Evolutionary conservation across 2,797 vertebrate genomes (phyloP), one percentile per base, ranked within the genome.

Genomic region (Microtus agrestis): DNA sequence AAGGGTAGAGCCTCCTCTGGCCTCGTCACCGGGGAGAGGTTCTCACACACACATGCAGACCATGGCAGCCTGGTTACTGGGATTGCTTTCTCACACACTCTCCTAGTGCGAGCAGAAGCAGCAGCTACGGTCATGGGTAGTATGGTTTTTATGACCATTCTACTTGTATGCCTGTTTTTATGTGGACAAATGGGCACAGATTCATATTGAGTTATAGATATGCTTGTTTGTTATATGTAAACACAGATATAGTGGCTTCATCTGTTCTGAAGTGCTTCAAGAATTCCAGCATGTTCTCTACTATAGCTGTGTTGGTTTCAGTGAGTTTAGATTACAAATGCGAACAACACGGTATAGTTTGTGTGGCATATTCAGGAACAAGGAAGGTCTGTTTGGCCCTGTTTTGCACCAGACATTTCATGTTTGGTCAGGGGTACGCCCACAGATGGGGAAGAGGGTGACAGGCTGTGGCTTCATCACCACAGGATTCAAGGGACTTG

Each of bases 401-500:
- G 54, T 84, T 87, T 84, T 61, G 9, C 6, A 17, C 73, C 31
- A 80, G 67, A 82, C 77, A 79, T 65, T 80, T 77, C 82, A 8
- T 2, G 14, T 84, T 76, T 40, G 88, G 65, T 87, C 25, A 80
- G 77, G 56, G 27, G 0, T 5, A 31, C 1, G 10, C 82, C 86
- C 90, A 34, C 65, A 67, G 90, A 87, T 61, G 69, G 91, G 31
- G 14, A 59, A 51, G 85, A 73, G 77, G 85, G 92, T 80, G 95
- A 92, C 88, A 71, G 90, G 69, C 85, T 77, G 71, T 89, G 82
- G 61, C 48, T 27, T 87, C 5, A 1, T 92, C 69, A 59, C 69
- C 96, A 25, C 63, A 89, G 93, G 91, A 54, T 74, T 87, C 94
- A 92, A 61, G 91, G 82, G 74, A 93, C 93, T 78, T 96, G 97